Evolutionary conservation across 2,113 vertebrate species (phyloP), one percentile per base, ranked within the genome.

Genomic region (Cranoglanis bouderius): DNA sequence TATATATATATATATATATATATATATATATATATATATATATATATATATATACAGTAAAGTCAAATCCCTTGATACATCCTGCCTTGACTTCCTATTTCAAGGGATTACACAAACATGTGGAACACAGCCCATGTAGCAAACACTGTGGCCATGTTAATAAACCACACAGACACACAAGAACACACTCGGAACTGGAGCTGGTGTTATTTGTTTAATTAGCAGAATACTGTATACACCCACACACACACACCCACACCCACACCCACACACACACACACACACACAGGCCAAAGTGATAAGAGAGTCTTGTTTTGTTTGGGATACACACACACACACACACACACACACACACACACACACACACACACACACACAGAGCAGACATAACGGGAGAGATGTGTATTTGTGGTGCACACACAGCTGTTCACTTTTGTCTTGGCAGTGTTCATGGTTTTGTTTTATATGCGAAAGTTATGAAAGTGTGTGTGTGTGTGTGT

Each of bases 161-260:
- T 51, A 63, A 65, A 80, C 19, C 43, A 53, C 32, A 21, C 59
- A 67, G 57, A 35, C 18, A 7, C n/a, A 81, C 26, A 49, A 46
- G 57, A 51, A 81, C 40, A 72, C 65, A 55, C 59, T 63, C 1
- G 21, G 40, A 14, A 51, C 57, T 51, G 57, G 32, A 80, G 16
- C 65, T 72, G 43, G 63, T 35, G 32, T 87, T 90, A 92, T 88
- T 92, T 81, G 40, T 84, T 85, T 72, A 72, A 72, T 85, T 85
- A 53, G 18, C 26, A 82, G 75, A 61, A 57, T 85, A 77, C 32
- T 67, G 53, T 63, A 84, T n/a, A 55, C 16, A 61, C 24, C 16
- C 49, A 57, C 49, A 32, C 24, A 78, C 2, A 6, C 24, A 35
- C 77, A 53, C 61, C 26, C 67, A 77, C 87, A 24, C 46, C 51